These are phyloP conservation scores for Gephyroberyx darwinii DNA, from an alignment of 2,797 vertebrate species.

Conservation along the genomic window DNA sequence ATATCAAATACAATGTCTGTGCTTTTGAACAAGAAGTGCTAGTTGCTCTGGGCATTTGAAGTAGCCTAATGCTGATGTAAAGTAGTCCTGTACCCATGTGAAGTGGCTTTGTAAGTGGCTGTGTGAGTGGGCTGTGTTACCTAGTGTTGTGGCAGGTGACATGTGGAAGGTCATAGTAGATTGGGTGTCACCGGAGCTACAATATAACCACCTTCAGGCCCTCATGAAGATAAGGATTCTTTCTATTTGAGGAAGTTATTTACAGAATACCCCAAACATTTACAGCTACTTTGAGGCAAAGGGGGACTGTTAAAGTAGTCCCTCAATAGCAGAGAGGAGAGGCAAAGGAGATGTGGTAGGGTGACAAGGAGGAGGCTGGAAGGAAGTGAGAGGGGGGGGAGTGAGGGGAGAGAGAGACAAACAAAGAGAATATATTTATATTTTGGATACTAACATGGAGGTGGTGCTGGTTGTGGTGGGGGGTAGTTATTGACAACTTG, in stretches of 20 bases:
- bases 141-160: not conserved
- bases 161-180: not conserved
- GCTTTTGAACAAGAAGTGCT: constrained; percentile 1
- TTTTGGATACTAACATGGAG: too few relatives aligned
- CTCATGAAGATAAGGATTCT: constrained; percentile 50
- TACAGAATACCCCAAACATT: constrained; percentile 32
- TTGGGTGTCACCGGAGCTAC: not conserved
- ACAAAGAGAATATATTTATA: too few relatives aligned
- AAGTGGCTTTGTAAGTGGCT: not conserved
- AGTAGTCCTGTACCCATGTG: not conserved
- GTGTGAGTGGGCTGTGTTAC: not conserved
- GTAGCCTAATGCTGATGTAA: not conserved
- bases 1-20: not conserved
- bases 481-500: too few relatives aligned
- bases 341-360: too few relatives aligned
- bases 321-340: too few relatives aligned
- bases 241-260: constrained; percentile 64
- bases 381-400: too few relatives aligned
- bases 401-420: too few relatives aligned
- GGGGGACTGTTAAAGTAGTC: too few relatives aligned
- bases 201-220: not conserved
- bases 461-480: too few relatives aligned
- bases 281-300: not conserved
- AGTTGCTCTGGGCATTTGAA: not conserved
- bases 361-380: too few relatives aligned